Evolutionary conservation across 2,888 invertebrate genomes (phyloP).

Genomic region (Microchrysa polita): DNA sequence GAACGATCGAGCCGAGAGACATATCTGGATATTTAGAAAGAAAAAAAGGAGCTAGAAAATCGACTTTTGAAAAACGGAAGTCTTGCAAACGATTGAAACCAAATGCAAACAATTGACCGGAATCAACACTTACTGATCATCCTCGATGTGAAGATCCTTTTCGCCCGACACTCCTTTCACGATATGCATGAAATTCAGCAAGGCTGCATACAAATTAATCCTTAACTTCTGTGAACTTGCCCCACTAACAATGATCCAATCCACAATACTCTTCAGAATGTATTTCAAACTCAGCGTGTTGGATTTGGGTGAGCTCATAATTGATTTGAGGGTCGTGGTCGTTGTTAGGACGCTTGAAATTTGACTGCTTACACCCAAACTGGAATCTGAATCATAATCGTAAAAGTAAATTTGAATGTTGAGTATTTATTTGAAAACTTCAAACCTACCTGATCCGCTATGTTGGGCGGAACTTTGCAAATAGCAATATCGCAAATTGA

Average conservation of each 20-base stretch:
- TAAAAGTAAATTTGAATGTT: constrained; percentile 1
- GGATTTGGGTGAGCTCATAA: constrained; percentile 65
- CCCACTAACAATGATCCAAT: constrained; percentile 84
- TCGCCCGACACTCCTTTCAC: constrained; percentile 66
- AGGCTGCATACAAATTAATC: constrained; percentile 85
- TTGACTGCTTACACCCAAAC: constrained; percentile 5
- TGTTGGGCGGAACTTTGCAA: constrained; percentile 51
- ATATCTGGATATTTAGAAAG: too few species aligned
- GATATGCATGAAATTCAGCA: constrained; percentile 83
- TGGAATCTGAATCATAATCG: constrained; percentile 12
- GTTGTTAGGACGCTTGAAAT: constrained; percentile 9
- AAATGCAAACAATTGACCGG: neutral
- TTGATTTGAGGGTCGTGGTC: constrained; percentile 1
- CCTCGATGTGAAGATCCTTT: constrained; percentile 60
- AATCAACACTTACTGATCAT: constrained; percentile 58
- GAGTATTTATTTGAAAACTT: too few species aligned
- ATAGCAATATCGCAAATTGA: constrained; percentile 79
- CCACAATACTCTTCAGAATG: constrained; percentile 78
- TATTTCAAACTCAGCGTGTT: constrained; percentile 75
- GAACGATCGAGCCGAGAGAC: constrained; percentile 75
- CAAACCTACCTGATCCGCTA: constrained; percentile 47
- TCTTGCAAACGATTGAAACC: too few species aligned
- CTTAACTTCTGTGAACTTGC: constrained; percentile 84
- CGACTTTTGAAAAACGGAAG: too few species aligned
- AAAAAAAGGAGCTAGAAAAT: too few species aligned